Conservation (phyloP, 1,140 invertebrate species). For the Drosophila equinoxialis region DNA sequence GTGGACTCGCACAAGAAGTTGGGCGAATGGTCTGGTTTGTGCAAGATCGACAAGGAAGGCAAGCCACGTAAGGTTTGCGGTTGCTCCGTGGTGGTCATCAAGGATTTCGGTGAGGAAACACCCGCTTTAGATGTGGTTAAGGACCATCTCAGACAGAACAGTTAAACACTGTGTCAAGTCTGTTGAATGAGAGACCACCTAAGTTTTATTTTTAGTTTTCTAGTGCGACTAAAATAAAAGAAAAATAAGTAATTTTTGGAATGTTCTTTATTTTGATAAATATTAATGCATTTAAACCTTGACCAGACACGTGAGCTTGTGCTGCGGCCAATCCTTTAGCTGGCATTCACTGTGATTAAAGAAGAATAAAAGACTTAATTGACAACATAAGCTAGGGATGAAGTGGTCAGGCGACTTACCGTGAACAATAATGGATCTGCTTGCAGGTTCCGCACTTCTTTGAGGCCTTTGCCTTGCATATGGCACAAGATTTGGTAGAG, state of each 20-base stretch:
- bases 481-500: conserved; percentile 64
- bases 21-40: conserved; percentile 99
- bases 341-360: conserved; percentile 83
- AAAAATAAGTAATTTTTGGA: conserved; percentile 59
- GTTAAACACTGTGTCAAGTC: conserved; percentile 63
- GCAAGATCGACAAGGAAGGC: conserved; percentile 99
- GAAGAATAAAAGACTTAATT: not conserved
- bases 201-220: conserved; percentile 56
- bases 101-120: conserved; percentile 98
- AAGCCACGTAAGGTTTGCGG: conserved; percentile 99
- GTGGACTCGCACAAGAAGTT: conserved; percentile 99
- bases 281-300: conserved; percentile 15
- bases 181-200: conserved; percentile 77
- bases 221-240: conserved; percentile 63
- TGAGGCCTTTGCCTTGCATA: conserved; percentile 82
- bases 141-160: conserved; percentile 92
- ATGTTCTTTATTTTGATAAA: conserved; percentile 50
- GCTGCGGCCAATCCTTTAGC: conserved; percentile 83
- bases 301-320: conserved; percentile 71
- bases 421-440: conserved; percentile 83
- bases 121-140: conserved; percentile 95
- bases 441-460: conserved; percentile 84
- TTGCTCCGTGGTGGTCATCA: conserved; percentile 99
- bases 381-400: no score
- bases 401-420: conserved; percentile 47